Evolutionary conservation across 2,797 vertebrate species (phyloP).

Genomic region (Jordanella pulchra): DNA sequence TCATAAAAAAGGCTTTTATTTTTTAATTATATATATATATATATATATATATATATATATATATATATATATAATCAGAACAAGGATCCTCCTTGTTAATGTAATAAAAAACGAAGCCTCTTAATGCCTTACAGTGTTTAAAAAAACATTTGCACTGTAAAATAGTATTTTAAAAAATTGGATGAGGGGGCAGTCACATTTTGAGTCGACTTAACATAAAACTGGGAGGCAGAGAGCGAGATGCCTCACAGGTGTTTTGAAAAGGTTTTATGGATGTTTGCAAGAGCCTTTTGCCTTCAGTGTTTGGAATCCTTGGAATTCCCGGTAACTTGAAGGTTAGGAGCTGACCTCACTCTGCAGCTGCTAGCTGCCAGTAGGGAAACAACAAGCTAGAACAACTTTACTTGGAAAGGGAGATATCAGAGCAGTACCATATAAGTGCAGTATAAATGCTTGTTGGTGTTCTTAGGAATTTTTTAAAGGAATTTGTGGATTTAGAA

Average conservation of each 20-base stretch:
- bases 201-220: background rate
- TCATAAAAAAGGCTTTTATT: no score
- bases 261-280: constrained; percentile 27
- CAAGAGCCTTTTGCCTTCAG: constrained; percentile 17
- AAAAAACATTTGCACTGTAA: background rate
- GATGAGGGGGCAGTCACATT: background rate
- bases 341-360: constrained; percentile 10
- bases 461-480: background rate
- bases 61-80: background rate
- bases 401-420: background rate
- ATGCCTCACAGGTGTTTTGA: constrained; percentile 9
- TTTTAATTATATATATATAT: no score
- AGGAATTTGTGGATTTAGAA: constrained; percentile 35
- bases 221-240: background rate
- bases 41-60: no score
- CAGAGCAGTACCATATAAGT: constrained; percentile 2
- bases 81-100: background rate
- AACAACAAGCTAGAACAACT: constrained; percentile 10
- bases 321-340: constrained; percentile 4
- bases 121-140: no score
- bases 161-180: background rate
- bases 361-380: constrained; percentile 24
- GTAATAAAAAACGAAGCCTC: background rate
- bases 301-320: constrained; percentile 23
- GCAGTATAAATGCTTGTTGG: background rate